Evolutionary conservation across 2,888 invertebrate genomes (phyloP).

Genomic region (Noctua comes): DNA sequence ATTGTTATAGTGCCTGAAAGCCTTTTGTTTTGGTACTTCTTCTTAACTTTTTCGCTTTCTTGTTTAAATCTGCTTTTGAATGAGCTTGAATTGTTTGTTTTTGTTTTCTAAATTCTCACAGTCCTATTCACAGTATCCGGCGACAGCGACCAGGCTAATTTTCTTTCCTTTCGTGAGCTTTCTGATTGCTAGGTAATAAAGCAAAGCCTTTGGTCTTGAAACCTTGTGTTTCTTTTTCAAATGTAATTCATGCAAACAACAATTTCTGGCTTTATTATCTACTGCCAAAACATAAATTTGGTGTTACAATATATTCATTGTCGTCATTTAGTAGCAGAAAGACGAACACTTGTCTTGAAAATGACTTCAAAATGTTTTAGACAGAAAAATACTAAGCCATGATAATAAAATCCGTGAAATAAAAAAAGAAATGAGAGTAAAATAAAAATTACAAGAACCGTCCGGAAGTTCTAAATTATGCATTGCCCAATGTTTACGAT

Average conservation of each 20-base stretch:
- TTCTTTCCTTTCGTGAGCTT: background rate
- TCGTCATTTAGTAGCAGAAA: background rate
- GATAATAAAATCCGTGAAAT: constrained; percentile 28
- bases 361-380: background rate
- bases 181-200: background rate
- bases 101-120: constrained; percentile 18
- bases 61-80: constrained; percentile 34
- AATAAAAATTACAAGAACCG: constrained; percentile 47
- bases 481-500: constrained; percentile 64
- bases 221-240: background rate
- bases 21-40: constrained; percentile 50
- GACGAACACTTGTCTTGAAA: background rate
- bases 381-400: background rate
- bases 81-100: constrained; percentile 28
- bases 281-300: background rate
- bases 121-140: background rate
- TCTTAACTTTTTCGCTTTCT: constrained; percentile 22
- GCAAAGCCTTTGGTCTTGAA: background rate
- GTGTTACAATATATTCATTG: background rate
- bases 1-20: constrained; percentile 54
- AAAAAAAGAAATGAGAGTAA: constrained; percentile 32
- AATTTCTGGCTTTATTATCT: background rate
- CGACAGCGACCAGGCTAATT: background rate
- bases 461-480: constrained; percentile 60
- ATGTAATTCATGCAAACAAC: background rate